Evolutionary conservation across 2,888 invertebrate species (phyloP), one percentile per base, ranked within the genome.

Genomic region (Colostygia pectinataria): DNA sequence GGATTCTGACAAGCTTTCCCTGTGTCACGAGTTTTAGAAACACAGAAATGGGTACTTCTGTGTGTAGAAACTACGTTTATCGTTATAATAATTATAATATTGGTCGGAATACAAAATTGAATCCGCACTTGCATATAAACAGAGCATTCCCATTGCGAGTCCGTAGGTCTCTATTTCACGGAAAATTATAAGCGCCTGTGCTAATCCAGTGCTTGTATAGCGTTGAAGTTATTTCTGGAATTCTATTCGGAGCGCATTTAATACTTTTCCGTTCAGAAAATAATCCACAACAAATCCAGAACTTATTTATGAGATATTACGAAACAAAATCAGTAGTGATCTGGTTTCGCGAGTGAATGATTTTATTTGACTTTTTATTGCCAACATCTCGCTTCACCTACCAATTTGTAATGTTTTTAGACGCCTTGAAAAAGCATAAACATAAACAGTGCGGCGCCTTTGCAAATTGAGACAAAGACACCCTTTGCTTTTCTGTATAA

Each of bases 311-410:
- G 33, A 28, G 27, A 28, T 24, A 23, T 34, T 37, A 44, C 31
- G 20, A 23, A 25, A 40, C 31, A 24, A 33, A 8, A 31, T 18
- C 20, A 43, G 27, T 33, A n/a, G n/a, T n/a, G n/a, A 49, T 43
- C 31, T 48, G 41, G 49, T 24, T 38, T 40, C n/a, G 15, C 23
- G 27, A 48, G 7, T 28, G 33, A 51, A 32, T 36, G 25, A 40
- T 44, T 41, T 39, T 45, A 37, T 28, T 25, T 2, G 25, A 31
- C n/a, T 10, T 33, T 36, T 33, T 46, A 39, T 25, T 33, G 29
- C 20, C 32, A 18, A 25, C 34, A 34, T 34, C 29, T 33, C 2
- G 34, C 13, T 10, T 27, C 13, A 29, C 12, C 20, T 2, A 32
- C 10, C 3, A 9, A 32, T 1, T 9, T 6, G n/a, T 4, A 31